Evolutionary conservation across 2,888 invertebrate genomes (phyloP), one percentile per base, ranked within the genome.

Genomic region (Euclidia mi): DNA sequence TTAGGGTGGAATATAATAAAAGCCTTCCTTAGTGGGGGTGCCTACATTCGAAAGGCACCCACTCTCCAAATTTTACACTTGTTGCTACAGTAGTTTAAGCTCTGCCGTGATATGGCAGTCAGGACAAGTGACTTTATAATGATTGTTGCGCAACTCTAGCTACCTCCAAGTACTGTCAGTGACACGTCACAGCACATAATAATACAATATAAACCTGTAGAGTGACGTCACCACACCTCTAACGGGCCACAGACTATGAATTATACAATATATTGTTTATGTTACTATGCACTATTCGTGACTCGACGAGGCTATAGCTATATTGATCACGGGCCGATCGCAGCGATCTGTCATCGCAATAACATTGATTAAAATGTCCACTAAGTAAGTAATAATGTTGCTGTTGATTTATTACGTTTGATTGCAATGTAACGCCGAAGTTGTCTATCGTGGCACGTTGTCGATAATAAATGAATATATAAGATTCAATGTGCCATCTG

Each of bases 321-420:
- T 77, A 81, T 81, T 81, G 79, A 79, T 79, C 79, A 78, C 64
- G 62, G 66, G 60, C 60, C 72, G 79, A 81, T 79, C 78, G 78
- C 72, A 68, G 76, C 81, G 84, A 88, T 82, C 88, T 89, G 89
- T 90, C 90, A 89, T 79, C 82, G 69, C 76, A 73, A 78, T 79
- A 82, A 81, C 78, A 83, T 84, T 88, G 89, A 91, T 91, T 90
- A 88, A 88, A 89, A 85, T 82, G 85, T 89, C 84, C 82, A 81
- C 82, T 84, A 86, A 87, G 87, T 87, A 87, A 84, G 81, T 83
- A 86, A 85, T 89, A 87, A 85, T 85, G 88, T 82, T 66, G 57
- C 66, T 56, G 61, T 81, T 90, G 89, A 91, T 91, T 90, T 90
- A 91, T 90, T 88, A 81, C 79, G 74, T 81, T 81, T 77, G 76